Conservation (phyloP, 2,113 vertebrate genomes). For the Trematomus loennbergii region DNA sequence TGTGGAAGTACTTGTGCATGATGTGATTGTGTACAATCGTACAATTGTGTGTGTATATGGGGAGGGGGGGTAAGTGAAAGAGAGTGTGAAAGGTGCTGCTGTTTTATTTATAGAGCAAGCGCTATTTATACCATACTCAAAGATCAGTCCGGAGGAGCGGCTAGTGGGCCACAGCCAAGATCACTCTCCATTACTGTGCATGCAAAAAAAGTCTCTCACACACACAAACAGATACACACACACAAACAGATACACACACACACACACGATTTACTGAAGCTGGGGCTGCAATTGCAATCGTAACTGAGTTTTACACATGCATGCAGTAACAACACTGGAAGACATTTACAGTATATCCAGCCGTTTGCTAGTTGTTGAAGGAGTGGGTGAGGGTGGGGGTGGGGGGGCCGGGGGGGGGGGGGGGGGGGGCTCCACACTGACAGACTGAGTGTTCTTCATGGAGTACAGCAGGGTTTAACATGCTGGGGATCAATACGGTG, state of each 20-base stretch:
- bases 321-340: constrained; percentile 46
- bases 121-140: constrained; percentile 82
- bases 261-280: constrained; percentile 8
- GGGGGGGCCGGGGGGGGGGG: not conserved
- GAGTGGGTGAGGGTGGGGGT: constrained; percentile 6
- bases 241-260: not conserved
- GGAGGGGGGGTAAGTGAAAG: constrained; percentile 11
- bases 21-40: constrained; percentile 4
- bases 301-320: constrained; percentile 48
- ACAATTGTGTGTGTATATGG: constrained; percentile 21
- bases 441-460: constrained; percentile 78
- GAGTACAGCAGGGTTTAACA: constrained; percentile 80
- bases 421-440: constrained; percentile 31
- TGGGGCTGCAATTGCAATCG: constrained; percentile 23
- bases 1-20: constrained; percentile 31
- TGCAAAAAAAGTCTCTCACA: constrained; percentile 44
- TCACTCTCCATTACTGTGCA: constrained; percentile 75
- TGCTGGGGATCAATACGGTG: constrained; percentile 78
- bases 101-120: constrained; percentile 82
- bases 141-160: constrained; percentile 81
- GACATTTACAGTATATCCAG: constrained; percentile 58
- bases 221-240: constrained; percentile 9
- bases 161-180: constrained; percentile 78
- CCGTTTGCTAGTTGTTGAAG: constrained; percentile 41
- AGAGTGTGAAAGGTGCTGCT: constrained; percentile 77